phyloP scores from a whole-genome alignment of 2,113 vertebrate species.

The Zonotrichia leucophrys region DNA sequence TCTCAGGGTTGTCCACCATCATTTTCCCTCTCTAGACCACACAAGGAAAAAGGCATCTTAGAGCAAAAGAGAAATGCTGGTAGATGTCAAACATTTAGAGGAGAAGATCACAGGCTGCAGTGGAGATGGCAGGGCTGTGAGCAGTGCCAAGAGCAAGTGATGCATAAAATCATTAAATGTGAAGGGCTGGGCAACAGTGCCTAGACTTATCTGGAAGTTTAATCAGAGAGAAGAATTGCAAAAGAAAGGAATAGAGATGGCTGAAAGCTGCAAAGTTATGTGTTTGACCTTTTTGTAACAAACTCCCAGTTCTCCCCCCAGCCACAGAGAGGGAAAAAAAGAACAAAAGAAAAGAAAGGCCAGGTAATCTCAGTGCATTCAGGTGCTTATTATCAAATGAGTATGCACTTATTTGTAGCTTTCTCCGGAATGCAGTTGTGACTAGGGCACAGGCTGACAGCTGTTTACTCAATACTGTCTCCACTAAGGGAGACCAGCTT shows the following conservation, averaged over 20 bases:
- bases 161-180: constrained; percentile 70
- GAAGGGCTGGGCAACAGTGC: constrained; percentile 63
- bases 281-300: constrained; percentile 68
- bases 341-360: neutral
- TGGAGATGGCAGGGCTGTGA: constrained; percentile 55
- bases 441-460: neutral
- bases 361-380: constrained; percentile 51
- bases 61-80: constrained; percentile 16
- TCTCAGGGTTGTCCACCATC: neutral
- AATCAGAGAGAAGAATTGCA: constrained; percentile 75
- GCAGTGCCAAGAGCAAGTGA: constrained; percentile 54
- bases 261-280: constrained; percentile 65
- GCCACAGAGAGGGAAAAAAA: neutral
- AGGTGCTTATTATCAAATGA: constrained; percentile 29
- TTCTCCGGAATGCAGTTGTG: neutral
- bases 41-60: neutral
- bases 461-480: neutral
- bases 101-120: constrained; percentile 24
- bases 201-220: constrained; percentile 67
- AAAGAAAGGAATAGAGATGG: constrained; percentile 70
- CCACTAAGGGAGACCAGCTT: neutral
- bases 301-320: neutral
- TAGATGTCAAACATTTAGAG: constrained; percentile 29
- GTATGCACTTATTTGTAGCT: constrained; percentile 11
- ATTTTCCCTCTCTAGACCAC: neutral